Conservation (phyloP, 2,888 invertebrate genomes). For the Mesodorylaimus sp. region DNA sequence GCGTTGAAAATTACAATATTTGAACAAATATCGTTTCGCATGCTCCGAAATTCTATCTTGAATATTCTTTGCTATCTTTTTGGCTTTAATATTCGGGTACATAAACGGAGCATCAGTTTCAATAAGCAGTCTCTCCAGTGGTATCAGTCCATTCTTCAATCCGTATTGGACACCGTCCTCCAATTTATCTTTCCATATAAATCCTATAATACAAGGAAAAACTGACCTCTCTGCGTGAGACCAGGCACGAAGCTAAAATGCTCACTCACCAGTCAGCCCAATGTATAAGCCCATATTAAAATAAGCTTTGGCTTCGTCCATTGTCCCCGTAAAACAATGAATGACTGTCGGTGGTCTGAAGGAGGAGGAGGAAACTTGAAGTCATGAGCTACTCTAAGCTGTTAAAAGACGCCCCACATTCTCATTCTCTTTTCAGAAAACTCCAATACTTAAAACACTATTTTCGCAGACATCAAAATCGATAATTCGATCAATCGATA, state of each 20-base stretch:
- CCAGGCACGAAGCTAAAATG: background rate
- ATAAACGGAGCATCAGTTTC: conserved; percentile 89
- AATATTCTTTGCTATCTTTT: conserved; percentile 67
- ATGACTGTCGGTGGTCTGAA: conserved; percentile 61
- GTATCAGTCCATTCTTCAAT: conserved; percentile 57
- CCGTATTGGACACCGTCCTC: conserved; percentile 68
- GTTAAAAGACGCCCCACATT: no score
- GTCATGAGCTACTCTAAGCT: no score
- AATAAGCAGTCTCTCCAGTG: conserved; percentile 62
- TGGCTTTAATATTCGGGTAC: conserved; percentile 82
- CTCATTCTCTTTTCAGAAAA: no score
- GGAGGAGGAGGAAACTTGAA: no score
- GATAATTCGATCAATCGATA: no score
- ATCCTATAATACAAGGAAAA: conserved; percentile 39
- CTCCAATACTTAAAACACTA: no score
- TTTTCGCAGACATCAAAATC: no score
- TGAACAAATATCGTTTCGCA: conserved; percentile 32
- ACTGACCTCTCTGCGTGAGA: background rate
- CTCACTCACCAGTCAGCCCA: conserved; percentile 49
- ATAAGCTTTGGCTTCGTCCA: conserved; percentile 61
- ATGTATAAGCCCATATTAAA: conserved; percentile 66
- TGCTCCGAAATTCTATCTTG: conserved; percentile 45
- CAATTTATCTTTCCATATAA: conserved; percentile 74
- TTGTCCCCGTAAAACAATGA: conserved; percentile 75
- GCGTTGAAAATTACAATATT: conserved; percentile 80